Conservation (phyloP, 1,140 invertebrate species). For the Sycophaga agraensis region DNA sequence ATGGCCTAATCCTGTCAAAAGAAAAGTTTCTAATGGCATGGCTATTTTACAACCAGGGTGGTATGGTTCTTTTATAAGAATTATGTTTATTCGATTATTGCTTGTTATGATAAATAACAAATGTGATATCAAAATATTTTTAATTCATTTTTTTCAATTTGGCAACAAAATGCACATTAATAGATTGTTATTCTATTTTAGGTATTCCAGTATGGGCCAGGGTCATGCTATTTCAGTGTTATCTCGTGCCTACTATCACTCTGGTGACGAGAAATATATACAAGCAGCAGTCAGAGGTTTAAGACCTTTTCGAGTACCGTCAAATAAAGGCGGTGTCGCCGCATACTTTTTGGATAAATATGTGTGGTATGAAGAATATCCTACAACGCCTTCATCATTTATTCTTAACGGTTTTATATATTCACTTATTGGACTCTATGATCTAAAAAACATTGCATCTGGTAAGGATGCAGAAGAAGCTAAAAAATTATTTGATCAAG, state of each 20-base stretch:
- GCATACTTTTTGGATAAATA: conserved; percentile 82
- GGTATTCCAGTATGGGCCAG: conserved; percentile 97
- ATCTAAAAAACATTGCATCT: conserved; percentile 74
- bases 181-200: conserved; percentile 41
- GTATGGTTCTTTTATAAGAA: conserved; percentile 50
- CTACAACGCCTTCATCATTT: conserved; percentile 90
- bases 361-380: conserved; percentile 96
- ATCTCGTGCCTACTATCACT: conserved; percentile 83
- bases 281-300: conserved; percentile 79
- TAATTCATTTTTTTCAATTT: neutral
- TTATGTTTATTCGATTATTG: neutral
- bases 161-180: neutral
- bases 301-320: conserved; percentile 75
- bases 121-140: neutral
- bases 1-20: conserved; percentile 84
- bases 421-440: conserved; percentile 93
- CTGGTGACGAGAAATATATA: conserved; percentile 75
- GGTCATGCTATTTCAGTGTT: conserved; percentile 94
- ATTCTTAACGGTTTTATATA: conserved; percentile 99
- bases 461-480: conserved; percentile 65
- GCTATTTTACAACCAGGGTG: conserved; percentile 81
- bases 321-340: conserved; percentile 76
- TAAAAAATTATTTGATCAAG: conserved; percentile 77
- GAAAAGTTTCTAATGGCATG: conserved; percentile 76
- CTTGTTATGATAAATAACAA: neutral